Base-by-base conservation (phyloP, 2,113 vertebrate genomes). In the Rhea americana region DNA sequence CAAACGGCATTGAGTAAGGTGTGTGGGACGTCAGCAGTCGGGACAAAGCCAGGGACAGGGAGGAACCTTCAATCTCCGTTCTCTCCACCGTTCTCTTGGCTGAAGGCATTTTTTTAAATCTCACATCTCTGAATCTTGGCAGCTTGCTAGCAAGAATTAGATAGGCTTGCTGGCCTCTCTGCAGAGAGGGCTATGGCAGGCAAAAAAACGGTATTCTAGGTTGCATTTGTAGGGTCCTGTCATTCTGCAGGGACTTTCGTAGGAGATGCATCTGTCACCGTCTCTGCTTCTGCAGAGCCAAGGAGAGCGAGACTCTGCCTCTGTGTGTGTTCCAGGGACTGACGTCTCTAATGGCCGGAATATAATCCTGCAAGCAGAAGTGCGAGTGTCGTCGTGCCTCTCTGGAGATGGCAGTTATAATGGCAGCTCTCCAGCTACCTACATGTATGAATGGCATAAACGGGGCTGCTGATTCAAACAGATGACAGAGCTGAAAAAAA, bases 161-260 rank as follows among this genome's bases (percentile, higher is more conserved):
- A 5, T 8, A 48, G 20, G 14, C 1, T 59, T 9, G 32, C 22
- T 16, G 16, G 11, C 30, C 6, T 58, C 39, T 39, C 28, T 9
- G 15, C 7, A 13, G 37, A 12, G 24, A 55, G 53, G 28, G 45
- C 48, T 20, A 16, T 15, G 47, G 26, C 70, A 72, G 39, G 41
- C 25, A 50, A 37, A 39, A 10, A 48, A 35, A 35, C 35, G 35
- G 7, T 11, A 32, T 50, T 56, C 43, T n/a, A 32, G 45, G 21
- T 16, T 53, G 24, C 59, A 14, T 3, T 35, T 1, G 0, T 56
- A 80, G 68, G 16, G 5, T 9, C 5, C 9, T 19, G 3, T 26
- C 2, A 2, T 68, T 71, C 45, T 66, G 24, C 37, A 26, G n/a
- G 6, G 3, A 39, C 0, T 0, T 17, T 37, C 9, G 3, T 1